These are phyloP conservation scores for Lacerta viridis DNA, from an alignment of 2,797 vertebrate species.

Conservation along the genomic window DNA sequence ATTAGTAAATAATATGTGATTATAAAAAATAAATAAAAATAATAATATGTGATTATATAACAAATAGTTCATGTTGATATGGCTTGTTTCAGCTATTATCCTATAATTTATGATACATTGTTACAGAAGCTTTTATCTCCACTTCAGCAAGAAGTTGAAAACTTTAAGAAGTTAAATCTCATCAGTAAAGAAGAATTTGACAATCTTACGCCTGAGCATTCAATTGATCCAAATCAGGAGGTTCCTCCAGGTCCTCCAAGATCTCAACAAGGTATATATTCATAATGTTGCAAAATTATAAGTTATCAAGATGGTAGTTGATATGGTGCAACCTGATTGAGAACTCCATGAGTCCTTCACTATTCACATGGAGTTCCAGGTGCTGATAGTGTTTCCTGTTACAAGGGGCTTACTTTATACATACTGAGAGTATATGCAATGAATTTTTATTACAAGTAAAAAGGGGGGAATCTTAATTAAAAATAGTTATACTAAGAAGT, in stretches of 20 bases:
- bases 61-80: background rate
- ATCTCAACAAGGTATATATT: conserved; percentile 78
- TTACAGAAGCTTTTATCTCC: conserved; percentile 63
- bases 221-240: conserved; percentile 83
- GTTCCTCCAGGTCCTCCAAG: conserved; percentile 77
- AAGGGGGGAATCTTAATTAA: background rate
- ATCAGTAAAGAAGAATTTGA: conserved; percentile 93
- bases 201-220: conserved; percentile 84
- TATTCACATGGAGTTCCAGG: background rate
- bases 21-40: too few species aligned
- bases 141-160: conserved; percentile 89
- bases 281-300: background rate
- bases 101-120: background rate
- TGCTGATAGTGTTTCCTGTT: background rate
- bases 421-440: background rate
- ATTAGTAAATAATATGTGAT: background rate
- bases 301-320: background rate
- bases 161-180: conserved; percentile 92
- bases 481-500: background rate
- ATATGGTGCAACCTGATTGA: background rate
- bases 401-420: background rate
- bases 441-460: background rate
- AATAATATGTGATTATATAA: background rate
- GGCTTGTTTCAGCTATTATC: background rate
- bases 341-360: background rate